Percentiles rank a stretch among this genome's conserved stretches.
These are phyloP conservation scores for Andrena chrysosceles DNA, from an alignment of 2,888 invertebrate genomes.

Conservation along the genomic window DNA sequence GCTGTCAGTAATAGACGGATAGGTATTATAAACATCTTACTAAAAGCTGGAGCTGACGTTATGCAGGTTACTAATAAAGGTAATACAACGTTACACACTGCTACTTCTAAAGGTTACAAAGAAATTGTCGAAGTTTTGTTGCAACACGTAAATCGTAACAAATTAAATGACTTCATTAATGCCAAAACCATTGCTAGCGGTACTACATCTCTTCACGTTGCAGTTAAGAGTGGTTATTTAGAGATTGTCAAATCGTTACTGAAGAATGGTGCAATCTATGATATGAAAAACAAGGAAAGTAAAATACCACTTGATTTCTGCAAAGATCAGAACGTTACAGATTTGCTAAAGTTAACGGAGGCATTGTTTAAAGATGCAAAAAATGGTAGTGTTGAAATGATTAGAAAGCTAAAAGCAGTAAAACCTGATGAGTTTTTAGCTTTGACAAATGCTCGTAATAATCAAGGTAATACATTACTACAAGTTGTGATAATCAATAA, in stretches of 20 bases:
- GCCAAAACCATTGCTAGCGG: neutral
- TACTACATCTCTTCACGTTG: constrained; percentile 6
- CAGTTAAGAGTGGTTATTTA: neutral
- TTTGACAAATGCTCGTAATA: constrained; percentile 5
- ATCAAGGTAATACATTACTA: neutral
- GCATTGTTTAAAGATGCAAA: constrained; percentile 1
- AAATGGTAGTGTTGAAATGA: neutral
- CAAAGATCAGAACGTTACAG: neutral
- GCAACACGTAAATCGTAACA: neutral
- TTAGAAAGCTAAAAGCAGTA: neutral
- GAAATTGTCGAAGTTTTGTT: constrained; percentile 7
- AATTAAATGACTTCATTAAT: neutral
- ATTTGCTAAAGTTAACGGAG: neutral
- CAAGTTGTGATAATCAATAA: constrained; percentile 2
- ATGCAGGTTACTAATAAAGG: neutral
- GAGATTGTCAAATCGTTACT: constrained; percentile 1
- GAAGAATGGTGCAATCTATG: neutral
- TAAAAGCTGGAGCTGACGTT: constrained; percentile 6
- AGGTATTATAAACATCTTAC: neutral
- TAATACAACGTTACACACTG: constrained; percentile 8
- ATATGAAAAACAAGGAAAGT: neutral
- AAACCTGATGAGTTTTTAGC: neutral
- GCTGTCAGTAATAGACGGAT: neutral
- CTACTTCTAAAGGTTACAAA: neutral
- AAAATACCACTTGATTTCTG: neutral